phyloP scores from a whole-genome alignment of 2,888 invertebrate genomes.

The Xanthia icteritia region DNA sequence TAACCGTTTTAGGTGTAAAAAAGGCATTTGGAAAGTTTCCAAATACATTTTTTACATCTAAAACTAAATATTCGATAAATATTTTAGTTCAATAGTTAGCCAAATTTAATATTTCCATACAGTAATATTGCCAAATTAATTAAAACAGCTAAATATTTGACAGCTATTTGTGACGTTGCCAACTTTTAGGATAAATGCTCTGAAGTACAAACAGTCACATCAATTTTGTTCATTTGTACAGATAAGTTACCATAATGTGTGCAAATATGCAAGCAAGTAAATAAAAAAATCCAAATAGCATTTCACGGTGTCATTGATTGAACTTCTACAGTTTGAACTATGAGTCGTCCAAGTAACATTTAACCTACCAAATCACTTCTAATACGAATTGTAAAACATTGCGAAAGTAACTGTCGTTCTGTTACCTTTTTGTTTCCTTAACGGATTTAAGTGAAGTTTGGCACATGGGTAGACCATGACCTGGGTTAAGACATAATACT shows the following conservation, averaged over 20 bases:
- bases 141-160: no score
- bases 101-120: no score
- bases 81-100: no score
- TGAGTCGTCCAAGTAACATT: neutral
- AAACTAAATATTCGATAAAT: no score
- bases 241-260: neutral
- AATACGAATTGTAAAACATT: neutral
- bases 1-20: no score
- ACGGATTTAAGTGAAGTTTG: neutral
- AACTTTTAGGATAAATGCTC: no score
- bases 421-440: neutral
- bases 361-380: neutral
- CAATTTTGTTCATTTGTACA: no score
- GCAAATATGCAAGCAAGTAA: neutral
- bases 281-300: neutral
- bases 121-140: no score
- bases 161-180: no score
- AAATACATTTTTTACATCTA: no score
- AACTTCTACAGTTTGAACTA: neutral
- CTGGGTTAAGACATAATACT: neutral
- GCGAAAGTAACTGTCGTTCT: neutral
- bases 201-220: no score
- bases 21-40: no score
- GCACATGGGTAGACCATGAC: neutral
- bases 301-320: neutral